phyloP scores from a whole-genome alignment of 2,797 vertebrate genomes.

The Hemitrygon akajei region DNA sequence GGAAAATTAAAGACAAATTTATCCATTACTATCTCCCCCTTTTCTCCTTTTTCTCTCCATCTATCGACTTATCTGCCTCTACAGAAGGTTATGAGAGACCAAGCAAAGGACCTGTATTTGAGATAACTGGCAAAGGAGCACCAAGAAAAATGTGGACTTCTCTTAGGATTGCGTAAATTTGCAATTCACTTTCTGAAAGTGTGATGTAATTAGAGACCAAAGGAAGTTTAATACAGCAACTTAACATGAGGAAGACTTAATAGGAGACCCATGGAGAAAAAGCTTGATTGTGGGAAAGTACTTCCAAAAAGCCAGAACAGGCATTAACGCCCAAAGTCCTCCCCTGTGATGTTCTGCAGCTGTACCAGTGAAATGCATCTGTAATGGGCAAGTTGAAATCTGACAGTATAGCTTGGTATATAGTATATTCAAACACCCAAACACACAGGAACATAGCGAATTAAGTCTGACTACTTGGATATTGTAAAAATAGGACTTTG shows the following conservation, averaged over 20 bases:
- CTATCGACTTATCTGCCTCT: too few relatives aligned
- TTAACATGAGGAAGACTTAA: background rate
- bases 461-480: background rate
- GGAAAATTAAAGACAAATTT: too few relatives aligned
- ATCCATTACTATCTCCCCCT: too few relatives aligned
- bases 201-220: background rate
- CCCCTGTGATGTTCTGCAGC: background rate
- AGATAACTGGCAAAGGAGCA: background rate
- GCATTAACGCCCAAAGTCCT: background rate
- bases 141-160: background rate
- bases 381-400: background rate
- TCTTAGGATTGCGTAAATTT: background rate
- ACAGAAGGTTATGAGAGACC: background rate
- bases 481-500: background rate
- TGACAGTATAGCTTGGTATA: background rate
- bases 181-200: background rate
- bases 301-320: background rate
- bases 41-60: too few relatives aligned
- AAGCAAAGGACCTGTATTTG: background rate
- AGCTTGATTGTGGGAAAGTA: background rate
- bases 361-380: background rate
- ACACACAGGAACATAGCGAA: background rate
- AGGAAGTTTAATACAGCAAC: background rate
- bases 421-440: background rate
- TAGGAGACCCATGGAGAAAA: background rate